Evolutionary conservation across 1,140 invertebrate genomes (phyloP).

Genomic region (Copidosoma floridanum): DNA sequence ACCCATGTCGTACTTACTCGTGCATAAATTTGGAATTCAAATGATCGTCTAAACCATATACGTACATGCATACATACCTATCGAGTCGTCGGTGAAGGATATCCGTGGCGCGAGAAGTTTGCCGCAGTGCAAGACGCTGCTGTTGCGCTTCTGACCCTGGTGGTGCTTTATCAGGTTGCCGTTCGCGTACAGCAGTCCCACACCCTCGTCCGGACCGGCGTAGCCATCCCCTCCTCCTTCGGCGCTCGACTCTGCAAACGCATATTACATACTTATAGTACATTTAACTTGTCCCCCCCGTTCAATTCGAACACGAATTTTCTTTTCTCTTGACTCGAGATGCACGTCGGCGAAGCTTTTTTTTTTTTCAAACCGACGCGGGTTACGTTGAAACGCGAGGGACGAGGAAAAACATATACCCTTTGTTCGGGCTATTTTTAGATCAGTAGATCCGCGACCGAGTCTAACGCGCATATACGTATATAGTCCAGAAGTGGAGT

Average conservation of each 20-base stretch:
- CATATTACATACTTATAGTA: no score
- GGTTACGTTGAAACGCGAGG: no score
- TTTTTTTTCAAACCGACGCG: no score
- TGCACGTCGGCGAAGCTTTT: no score
- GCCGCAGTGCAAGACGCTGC: conserved; percentile 37
- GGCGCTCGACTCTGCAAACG: neutral
- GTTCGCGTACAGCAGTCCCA: neutral
- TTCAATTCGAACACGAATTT: no score
- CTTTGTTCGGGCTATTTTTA: no score
- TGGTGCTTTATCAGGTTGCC: neutral
- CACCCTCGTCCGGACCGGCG: neutral
- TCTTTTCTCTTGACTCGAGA: no score
- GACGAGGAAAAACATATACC: no score
- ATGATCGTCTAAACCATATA: neutral
- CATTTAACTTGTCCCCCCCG: no score
- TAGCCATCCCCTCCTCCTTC: neutral
- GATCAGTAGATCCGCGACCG: no score
- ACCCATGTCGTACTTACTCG: neutral
- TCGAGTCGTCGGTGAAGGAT: conserved; percentile 50
- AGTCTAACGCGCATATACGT: no score
- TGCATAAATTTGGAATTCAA: neutral
- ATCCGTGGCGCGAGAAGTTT: conserved; percentile 49
- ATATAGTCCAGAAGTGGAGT: no score
- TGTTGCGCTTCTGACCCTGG: conserved; percentile 35
- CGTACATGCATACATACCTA: conserved; percentile 35